Conservation (phyloP, 2,113 vertebrate species). For the Oreocharis arfaki region DNA sequence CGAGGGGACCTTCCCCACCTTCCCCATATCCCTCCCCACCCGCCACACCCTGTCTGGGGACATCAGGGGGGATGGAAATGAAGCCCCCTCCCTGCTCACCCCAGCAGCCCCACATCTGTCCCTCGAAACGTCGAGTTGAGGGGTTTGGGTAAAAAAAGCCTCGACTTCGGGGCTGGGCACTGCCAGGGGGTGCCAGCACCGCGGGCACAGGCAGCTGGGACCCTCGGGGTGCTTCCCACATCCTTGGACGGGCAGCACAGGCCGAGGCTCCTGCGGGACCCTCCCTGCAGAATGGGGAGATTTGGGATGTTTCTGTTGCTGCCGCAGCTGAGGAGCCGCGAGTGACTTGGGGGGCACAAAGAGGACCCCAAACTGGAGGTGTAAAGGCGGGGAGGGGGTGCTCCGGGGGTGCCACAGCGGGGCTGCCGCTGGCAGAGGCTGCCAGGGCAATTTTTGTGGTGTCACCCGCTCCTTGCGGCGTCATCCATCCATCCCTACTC, state of each 20-base stretch:
- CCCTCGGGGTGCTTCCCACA: rapidly evolving
- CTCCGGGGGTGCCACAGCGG: too few relatives aligned
- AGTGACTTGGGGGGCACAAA: not conserved
- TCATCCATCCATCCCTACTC: not conserved
- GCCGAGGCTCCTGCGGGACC: not conserved
- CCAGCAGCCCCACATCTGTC: too few relatives aligned
- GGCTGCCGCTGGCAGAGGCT: not conserved
- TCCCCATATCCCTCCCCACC: not conserved
- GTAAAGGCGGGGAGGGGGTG: rapidly evolving
- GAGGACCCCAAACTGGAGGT: rapidly evolving
- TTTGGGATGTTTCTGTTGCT: not conserved
- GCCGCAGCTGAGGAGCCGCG: not conserved
- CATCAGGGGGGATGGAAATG: not conserved
- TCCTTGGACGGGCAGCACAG: not conserved
- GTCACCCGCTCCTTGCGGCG: not conserved
- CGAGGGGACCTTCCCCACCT: not conserved
- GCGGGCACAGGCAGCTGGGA: not conserved
- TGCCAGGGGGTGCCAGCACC: not conserved
- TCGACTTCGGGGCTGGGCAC: not conserved
- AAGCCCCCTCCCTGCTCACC: not conserved
- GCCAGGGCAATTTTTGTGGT: not conserved
- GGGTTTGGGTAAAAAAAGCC: not conserved
- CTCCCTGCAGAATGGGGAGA: rapidly evolving
- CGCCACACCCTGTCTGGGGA: not conserved
- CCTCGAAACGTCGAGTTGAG: not conserved